phyloP scores from a whole-genome alignment of 2,888 invertebrate species.

The Rotaria socialis region DNA sequence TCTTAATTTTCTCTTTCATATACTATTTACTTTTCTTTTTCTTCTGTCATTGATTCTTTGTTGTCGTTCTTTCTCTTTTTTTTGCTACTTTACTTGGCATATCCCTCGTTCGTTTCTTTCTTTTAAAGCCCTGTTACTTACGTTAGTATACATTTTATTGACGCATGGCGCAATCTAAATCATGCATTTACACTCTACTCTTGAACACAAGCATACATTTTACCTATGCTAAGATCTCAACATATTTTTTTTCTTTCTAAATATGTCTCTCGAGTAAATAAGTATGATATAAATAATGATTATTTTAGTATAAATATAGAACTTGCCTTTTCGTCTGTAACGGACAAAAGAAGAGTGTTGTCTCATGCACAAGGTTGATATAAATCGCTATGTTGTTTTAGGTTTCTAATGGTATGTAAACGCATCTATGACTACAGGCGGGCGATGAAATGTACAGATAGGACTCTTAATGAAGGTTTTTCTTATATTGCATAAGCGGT shows the following conservation, averaged over 20 bases:
- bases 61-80: neutral
- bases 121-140: neutral
- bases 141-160: neutral
- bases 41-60: neutral
- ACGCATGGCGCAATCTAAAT: neutral
- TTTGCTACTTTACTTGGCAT: neutral
- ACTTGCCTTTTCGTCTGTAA: neutral
- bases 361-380: neutral
- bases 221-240: neutral
- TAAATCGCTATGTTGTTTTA: neutral
- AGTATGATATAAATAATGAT: neutral
- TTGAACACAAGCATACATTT: neutral
- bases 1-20: neutral
- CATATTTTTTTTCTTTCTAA: too few species aligned
- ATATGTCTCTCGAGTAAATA: neutral
- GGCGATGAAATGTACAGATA: neutral
- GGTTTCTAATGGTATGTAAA: neutral
- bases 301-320: neutral
- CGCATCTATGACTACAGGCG: neutral
- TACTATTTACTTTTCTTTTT: slow-evolving; percentile 10
- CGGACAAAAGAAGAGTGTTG: too few species aligned
- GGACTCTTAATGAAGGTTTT: neutral
- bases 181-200: neutral
- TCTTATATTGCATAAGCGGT: neutral
- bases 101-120: neutral